Evolutionary conservation across 2,113 vertebrate species (phyloP).

Genomic region (Paedocypris sp.): DNA sequence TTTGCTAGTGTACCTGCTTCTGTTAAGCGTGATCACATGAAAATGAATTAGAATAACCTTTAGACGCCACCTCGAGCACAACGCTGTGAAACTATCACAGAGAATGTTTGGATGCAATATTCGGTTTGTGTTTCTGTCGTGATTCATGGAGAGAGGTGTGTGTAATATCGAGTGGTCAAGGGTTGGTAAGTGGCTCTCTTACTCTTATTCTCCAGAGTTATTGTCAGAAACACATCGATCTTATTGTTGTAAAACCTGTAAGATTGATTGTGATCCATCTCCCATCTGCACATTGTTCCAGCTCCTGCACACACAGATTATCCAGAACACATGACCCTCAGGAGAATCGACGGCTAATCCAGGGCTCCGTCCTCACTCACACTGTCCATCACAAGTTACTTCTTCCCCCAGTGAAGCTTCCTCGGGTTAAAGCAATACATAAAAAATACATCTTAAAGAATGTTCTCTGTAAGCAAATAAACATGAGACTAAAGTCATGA

Average conservation of each 20-base stretch:
- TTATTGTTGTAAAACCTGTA: not conserved
- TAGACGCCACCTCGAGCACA: not conserved
- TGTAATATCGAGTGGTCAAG: not conserved
- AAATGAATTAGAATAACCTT: not conserved
- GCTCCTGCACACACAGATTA: conserved; percentile 2
- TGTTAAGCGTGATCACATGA: not conserved
- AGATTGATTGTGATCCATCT: conserved; percentile 26
- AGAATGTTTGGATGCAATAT: not conserved
- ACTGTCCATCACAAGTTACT: conserved; percentile 6
- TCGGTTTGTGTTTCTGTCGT: too few relatives aligned
- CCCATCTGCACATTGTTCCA: not conserved
- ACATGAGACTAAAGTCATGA: too few relatives aligned
- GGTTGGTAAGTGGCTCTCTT: not conserved
- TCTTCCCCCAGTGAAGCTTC: too few relatives aligned
- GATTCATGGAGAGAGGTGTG: too few relatives aligned
- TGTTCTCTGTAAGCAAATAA: too few relatives aligned
- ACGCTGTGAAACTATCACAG: too few relatives aligned
- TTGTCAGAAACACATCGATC: not conserved
- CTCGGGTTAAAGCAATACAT: too few relatives aligned
- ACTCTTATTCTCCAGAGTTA: not conserved
- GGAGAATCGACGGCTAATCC: conserved; percentile 3
- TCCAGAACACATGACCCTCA: conserved; percentile 11
- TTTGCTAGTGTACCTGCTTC: not conserved
- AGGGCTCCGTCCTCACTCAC: not conserved
- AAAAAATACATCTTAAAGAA: too few relatives aligned